A percentile compares a stretch with the other conserved stretches of the same genome.
These are phyloP conservation scores for Cladopsammia gracilis DNA, from an alignment of 64 coral and sea anemone genomes.

Conservation along the genomic window DNA sequence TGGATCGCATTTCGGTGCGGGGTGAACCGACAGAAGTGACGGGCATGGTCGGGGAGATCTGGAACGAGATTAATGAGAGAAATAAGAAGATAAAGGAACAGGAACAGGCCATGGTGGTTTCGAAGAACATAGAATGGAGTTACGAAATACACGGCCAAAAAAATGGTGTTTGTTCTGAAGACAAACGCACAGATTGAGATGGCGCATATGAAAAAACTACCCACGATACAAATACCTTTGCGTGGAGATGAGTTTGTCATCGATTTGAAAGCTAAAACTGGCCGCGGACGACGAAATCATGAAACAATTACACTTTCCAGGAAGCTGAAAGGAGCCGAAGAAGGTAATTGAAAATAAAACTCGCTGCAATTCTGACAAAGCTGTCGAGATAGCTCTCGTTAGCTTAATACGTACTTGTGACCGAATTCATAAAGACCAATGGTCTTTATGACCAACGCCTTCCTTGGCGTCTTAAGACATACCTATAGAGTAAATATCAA, in stretches of 20 bases:
- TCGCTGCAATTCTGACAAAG: too few relatives aligned
- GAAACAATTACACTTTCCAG: background rate
- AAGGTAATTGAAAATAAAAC: too few relatives aligned
- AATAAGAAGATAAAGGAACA: slow-evolving; percentile 8
- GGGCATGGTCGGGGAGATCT: slow-evolving; percentile 34
- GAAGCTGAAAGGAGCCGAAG: background rate
- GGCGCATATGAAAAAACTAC: background rate
- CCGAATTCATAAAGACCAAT: too few relatives aligned
- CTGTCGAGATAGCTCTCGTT: too few relatives aligned
- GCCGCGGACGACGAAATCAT: background rate
- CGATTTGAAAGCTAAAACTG: background rate
- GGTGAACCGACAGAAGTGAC: slow-evolving; percentile 47
- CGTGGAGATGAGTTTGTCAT: background rate
- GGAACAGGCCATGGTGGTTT: background rate
- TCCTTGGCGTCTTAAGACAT: too few relatives aligned
- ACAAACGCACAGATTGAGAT: background rate
- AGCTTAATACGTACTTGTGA: too few relatives aligned
- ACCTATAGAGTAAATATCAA: too few relatives aligned
- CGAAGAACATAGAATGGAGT: background rate
- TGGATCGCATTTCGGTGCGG: slow-evolving; percentile 36
- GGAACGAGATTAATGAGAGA: slow-evolving; percentile 39
- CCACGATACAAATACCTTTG: background rate
- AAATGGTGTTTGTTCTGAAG: background rate
- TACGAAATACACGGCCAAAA: background rate
- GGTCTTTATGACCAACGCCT: too few relatives aligned